Percentiles rank a stretch among this genome's conserved stretches.
These are phyloP conservation scores for Lepus townsendii DNA, from an alignment of 2,797 vertebrate genomes.

Conservation along the genomic window DNA sequence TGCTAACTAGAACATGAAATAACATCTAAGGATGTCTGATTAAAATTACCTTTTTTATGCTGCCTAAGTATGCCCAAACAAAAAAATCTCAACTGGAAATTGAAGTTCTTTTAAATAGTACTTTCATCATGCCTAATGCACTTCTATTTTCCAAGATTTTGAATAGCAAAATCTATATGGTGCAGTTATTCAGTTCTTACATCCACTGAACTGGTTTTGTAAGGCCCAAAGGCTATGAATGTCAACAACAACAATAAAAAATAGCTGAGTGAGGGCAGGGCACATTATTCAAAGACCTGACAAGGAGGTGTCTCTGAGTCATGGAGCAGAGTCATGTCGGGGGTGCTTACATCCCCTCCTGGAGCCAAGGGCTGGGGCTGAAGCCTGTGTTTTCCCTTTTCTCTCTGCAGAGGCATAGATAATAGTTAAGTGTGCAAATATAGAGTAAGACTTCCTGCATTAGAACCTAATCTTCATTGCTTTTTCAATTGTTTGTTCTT, in stretches of 20 bases:
- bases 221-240: background rate
- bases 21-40: slow-evolving; percentile 2
- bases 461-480: background rate
- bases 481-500: background rate
- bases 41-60: slow-evolving; percentile 57
- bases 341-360: background rate
- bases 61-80: slow-evolving; percentile 32
- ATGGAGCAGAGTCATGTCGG: background rate
- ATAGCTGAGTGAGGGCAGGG: background rate
- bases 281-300: background rate
- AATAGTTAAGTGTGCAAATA: background rate
- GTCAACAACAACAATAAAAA: background rate
- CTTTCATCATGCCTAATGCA: background rate
- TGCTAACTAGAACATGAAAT: slow-evolving; percentile 44
- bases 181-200: background rate
- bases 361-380: background rate
- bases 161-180: background rate
- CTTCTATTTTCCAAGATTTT: slow-evolving; percentile 38
- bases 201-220: background rate
- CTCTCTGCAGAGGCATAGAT: background rate
- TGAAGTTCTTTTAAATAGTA: slow-evolving; percentile 44
- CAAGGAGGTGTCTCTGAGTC: background rate
- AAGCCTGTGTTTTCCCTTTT: background rate
- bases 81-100: slow-evolving; percentile 54
- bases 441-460: background rate